Conservation (phyloP, 2,888 invertebrate genomes). For the Galeruca laticollis region DNA sequence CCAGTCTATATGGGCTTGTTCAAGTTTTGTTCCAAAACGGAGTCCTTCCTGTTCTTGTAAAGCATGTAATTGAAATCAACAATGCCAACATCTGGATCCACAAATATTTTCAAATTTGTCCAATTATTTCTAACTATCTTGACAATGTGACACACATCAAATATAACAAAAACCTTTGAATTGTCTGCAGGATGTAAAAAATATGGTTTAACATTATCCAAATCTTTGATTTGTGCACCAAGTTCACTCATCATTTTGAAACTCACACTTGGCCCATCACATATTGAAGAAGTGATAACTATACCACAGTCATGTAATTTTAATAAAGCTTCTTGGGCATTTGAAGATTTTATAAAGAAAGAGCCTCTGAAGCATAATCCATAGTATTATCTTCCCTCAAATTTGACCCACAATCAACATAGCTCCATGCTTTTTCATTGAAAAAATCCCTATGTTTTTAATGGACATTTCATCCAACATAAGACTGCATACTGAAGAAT, state of each 20-base stretch:
- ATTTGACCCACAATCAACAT: neutral
- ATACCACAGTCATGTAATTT: too few species aligned
- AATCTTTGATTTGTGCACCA: conserved; percentile 18
- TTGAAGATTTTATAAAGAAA: conserved; percentile 11
- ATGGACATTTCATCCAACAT: too few species aligned
- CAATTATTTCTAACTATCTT: too few species aligned
- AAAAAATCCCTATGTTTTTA: too few species aligned
- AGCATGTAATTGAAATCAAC: neutral
- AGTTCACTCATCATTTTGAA: conserved; percentile 22
- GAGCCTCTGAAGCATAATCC: conserved; percentile 16
- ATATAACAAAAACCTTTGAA: conserved; percentile 15
- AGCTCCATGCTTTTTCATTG: too few species aligned
- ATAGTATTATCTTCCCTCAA: conserved; percentile 6
- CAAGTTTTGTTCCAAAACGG: conserved; percentile 17
- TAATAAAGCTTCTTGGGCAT: conserved; percentile 22
- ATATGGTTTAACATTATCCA: too few species aligned
- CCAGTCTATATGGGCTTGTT: conserved; percentile 15
- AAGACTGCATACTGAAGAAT: too few species aligned
- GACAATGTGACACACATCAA: conserved; percentile 13
- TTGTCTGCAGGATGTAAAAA: conserved; percentile 17
- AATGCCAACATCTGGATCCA: conserved; percentile 3
- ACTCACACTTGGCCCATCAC: conserved; percentile 22
- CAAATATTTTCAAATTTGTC: conserved; percentile 12
- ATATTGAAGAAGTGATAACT: conserved; percentile 13
- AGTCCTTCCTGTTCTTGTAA: conserved; percentile 19